Conservation (phyloP, 2,113 vertebrate species). For the Megalops atlanticus region DNA sequence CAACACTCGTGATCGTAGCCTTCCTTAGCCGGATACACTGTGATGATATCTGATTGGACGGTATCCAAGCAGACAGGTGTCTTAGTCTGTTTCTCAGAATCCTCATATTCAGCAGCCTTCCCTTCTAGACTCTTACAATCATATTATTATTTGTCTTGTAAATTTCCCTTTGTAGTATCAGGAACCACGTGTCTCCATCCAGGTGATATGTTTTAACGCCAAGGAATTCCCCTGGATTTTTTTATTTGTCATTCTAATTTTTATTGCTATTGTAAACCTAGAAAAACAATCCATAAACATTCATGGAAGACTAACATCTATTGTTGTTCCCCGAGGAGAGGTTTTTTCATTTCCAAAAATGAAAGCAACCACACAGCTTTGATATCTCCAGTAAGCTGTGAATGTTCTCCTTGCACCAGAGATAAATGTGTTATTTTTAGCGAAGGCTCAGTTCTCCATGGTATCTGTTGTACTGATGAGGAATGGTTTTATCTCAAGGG, state of each 20-base stretch:
- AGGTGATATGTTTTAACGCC: background rate
- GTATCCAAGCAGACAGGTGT: background rate
- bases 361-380: background rate
- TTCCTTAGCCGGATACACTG: background rate
- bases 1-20: background rate
- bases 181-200: background rate
- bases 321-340: background rate
- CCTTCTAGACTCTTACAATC: background rate
- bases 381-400: background rate
- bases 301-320: background rate
- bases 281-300: background rate
- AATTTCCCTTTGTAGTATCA: background rate
- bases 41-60: background rate
- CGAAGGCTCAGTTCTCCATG: background rate
- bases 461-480: background rate
- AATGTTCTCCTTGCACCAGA: background rate
- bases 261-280: background rate
- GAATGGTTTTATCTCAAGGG: background rate
- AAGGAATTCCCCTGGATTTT: background rate
- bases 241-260: background rate
- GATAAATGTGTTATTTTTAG: background rate
- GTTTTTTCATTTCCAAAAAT: slow-evolving; percentile 17
- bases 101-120: background rate
- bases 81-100: background rate
- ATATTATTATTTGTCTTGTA: background rate